These are phyloP conservation scores for Cephonodes hylas DNA, from an alignment of 2,888 invertebrate genomes.

Conservation along the genomic window DNA sequence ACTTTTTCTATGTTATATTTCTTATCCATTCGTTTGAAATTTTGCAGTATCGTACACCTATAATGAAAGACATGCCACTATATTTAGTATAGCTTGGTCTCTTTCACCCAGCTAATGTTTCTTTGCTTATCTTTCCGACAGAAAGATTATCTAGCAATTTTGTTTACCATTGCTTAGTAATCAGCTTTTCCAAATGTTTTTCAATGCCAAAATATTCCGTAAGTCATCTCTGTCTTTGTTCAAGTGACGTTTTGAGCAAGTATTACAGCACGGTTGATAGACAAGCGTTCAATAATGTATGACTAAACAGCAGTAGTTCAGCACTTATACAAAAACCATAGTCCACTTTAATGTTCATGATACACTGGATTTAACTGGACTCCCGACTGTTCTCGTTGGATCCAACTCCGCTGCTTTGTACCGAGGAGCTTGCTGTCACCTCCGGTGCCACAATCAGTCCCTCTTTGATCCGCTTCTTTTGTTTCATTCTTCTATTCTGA, in stretches of 20 bases:
- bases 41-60: not conserved
- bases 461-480: slow-evolving; percentile 98
- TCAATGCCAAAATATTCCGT: not conserved
- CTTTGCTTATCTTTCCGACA: not conserved
- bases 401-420: slow-evolving; percentile 66
- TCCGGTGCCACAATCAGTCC: slow-evolving; percentile 85
- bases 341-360: slow-evolving; percentile 27
- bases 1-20: not conserved
- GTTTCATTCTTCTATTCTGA: slow-evolving; percentile 99
- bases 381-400: slow-evolving; percentile 88
- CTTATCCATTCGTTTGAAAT: not conserved
- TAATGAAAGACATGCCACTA: not conserved
- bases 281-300: slow-evolving; percentile 9
- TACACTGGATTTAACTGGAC: slow-evolving; percentile 76
- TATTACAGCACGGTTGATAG: not conserved
- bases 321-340: slow-evolving; percentile 16
- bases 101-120: not conserved
- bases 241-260: not conserved
- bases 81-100: slow-evolving; percentile 5
- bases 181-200: not conserved
- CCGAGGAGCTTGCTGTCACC: slow-evolving; percentile 69
- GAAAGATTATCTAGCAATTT: slow-evolving; percentile 1
- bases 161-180: not conserved
- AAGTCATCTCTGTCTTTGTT: not conserved
- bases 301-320: not conserved